Evolutionary conservation across 2,797 vertebrate genomes (phyloP).

Genomic region (Argya squamiceps): DNA sequence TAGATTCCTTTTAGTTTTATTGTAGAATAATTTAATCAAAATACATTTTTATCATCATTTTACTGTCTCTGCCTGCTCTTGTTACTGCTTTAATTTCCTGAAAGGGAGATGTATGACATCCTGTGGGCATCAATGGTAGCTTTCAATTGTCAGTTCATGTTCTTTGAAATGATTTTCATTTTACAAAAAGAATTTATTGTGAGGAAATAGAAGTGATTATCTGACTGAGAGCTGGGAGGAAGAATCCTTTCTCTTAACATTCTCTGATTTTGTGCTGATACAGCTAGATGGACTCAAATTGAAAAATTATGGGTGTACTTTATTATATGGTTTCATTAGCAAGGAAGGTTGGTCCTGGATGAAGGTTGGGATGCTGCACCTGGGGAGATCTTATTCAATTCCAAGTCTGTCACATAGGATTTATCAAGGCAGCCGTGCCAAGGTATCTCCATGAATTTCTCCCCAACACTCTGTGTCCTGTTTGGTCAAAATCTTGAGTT

Average conservation of each 20-base stretch:
- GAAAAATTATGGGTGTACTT: neutral
- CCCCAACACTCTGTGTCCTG: neutral
- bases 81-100: conserved; percentile 68
- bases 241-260: neutral
- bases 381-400: neutral
- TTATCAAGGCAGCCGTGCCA: neutral
- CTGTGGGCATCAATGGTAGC: conserved; percentile 56
- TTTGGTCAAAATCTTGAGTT: neutral
- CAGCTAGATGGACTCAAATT: neutral
- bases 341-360: neutral
- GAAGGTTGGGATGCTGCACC: neutral
- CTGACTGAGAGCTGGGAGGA: neutral
- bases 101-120: conserved; percentile 57
- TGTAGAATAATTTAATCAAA: conserved; percentile 73
- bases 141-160: conserved; percentile 40
- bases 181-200: conserved; percentile 20
- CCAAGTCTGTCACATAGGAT: rapidly evolving
- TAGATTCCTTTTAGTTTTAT: conserved; percentile 66
- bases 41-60: conserved; percentile 65
- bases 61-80: conserved; percentile 45
- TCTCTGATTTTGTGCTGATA: neutral
- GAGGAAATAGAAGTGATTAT: conserved; percentile 52
- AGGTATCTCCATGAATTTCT: neutral
- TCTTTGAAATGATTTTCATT: conserved; percentile 59
- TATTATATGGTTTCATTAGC: neutral